Conservation (phyloP, 2,888 invertebrate species). For the Chromoteleia sp. region DNA sequence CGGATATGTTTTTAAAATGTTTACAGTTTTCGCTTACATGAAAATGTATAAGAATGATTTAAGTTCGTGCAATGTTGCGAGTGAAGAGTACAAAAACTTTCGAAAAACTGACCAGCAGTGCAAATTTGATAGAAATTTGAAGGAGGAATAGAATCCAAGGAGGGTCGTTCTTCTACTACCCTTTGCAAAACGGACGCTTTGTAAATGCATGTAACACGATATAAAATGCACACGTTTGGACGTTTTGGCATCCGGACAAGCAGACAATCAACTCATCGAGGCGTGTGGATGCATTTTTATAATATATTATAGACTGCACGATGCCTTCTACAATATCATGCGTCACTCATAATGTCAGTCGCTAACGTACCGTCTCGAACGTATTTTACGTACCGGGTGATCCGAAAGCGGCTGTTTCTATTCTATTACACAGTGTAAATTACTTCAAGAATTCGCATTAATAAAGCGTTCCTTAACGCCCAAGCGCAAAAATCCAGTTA, state of each 20-base stretch:
- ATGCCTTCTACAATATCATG: constrained; percentile 82
- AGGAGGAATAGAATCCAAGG: constrained; percentile 65
- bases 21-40: not conserved
- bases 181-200: constrained; percentile 76
- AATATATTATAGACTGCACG: constrained; percentile 85
- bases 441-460: constrained; percentile 51
- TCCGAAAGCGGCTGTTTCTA: constrained; percentile 72
- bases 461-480: constrained; percentile 27
- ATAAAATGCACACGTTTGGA: constrained; percentile 84
- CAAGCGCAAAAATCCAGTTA: constrained; percentile 7
- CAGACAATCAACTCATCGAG: constrained; percentile 85
- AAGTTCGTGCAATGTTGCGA: constrained; percentile 3
- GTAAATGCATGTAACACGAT: constrained; percentile 82
- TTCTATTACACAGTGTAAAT: constrained; percentile 62
- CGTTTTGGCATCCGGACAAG: constrained; percentile 85
- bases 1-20: not conserved
- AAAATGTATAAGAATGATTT: constrained; percentile 1
- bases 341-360: constrained; percentile 83
- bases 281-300: constrained; percentile 85
- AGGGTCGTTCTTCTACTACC: constrained; percentile 80
- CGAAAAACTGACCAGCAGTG: constrained; percentile 52
- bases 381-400: constrained; percentile 83
- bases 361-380: constrained; percentile 85
- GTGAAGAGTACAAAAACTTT: constrained; percentile 16
- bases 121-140: constrained; percentile 55